A percentile compares a stretch with the other conserved stretches of the same genome.
These are phyloP conservation scores for Oreonectes daqikongensis DNA, from an alignment of 2,797 vertebrate genomes.

Conservation along the genomic window DNA sequence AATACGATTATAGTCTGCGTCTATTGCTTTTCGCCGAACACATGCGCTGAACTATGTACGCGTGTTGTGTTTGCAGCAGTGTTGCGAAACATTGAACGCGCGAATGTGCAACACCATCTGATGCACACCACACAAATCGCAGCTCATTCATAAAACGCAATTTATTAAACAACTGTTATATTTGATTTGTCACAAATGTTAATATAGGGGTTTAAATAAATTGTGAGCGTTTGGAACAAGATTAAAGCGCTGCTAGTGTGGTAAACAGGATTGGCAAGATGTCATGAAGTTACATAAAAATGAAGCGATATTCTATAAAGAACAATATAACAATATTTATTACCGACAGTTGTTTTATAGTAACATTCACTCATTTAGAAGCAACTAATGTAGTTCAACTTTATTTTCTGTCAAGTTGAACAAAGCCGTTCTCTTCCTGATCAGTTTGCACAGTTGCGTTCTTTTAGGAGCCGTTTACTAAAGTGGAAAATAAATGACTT, in stretches of 20 bases:
- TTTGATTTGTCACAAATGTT: neutral
- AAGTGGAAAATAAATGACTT: neutral
- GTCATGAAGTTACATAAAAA: constrained; percentile 51
- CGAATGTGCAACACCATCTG: neutral
- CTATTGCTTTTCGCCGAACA: constrained; percentile 3
- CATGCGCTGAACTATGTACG: neutral
- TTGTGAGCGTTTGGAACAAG: neutral
- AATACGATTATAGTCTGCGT: neutral
- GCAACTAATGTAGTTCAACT: constrained; percentile 5
- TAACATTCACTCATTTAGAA: constrained; percentile 35
- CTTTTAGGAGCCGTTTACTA: constrained; percentile 3
- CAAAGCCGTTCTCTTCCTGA: neutral
- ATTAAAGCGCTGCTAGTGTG: constrained; percentile 11
- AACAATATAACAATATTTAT: constrained; percentile 57
- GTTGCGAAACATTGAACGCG: neutral
- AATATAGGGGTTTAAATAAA: neutral
- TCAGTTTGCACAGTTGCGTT: neutral
- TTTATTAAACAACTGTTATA: neutral
- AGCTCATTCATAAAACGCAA: neutral
- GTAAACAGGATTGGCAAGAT: constrained; percentile 26
- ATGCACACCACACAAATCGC: neutral
- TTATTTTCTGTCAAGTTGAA: constrained; percentile 8
- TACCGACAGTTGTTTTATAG: constrained; percentile 13
- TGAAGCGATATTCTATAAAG: constrained; percentile 50
- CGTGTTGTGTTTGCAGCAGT: neutral